A percentile compares a stretch with the other conserved stretches of the same genome.
phyloP scores from a whole-genome alignment of 2,888 invertebrate genomes.

The Icerya purchasi region DNA sequence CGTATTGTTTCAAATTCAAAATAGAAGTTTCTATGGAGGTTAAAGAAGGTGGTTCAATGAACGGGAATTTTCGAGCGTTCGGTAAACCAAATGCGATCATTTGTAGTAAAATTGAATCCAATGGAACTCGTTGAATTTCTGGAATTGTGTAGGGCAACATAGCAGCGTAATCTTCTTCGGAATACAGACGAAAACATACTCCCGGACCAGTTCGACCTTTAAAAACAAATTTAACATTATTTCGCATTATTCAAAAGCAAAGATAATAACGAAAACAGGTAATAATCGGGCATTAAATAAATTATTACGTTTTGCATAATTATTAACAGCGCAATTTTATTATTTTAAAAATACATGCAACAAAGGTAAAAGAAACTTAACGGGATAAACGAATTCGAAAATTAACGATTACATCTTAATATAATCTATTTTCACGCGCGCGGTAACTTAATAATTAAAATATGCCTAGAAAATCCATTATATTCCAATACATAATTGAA shows the following conservation, averaged over 20 bases:
- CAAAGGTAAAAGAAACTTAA: too few relatives aligned
- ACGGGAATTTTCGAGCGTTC: constrained; percentile 79
- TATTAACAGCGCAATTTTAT: too few relatives aligned
- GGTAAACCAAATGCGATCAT: constrained; percentile 87
- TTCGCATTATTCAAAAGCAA: neutral
- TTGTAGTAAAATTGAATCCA: constrained; percentile 73
- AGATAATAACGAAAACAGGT: neutral
- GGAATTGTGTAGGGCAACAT: constrained; percentile 74
- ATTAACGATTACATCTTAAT: too few relatives aligned
- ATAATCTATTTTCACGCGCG: too few relatives aligned
- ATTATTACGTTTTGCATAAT: too few relatives aligned
- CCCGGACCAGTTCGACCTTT: constrained; percentile 49
- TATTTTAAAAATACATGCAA: too few relatives aligned
- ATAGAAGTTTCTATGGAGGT: constrained; percentile 72
- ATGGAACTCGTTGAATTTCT: constrained; percentile 79
- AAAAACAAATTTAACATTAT: constrained; percentile 7
- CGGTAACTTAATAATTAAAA: too few relatives aligned
- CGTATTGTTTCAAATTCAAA: constrained; percentile 66
- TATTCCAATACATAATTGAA: too few relatives aligned
- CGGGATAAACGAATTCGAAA: too few relatives aligned
- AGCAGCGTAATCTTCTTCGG: constrained; percentile 54
- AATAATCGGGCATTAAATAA: too few relatives aligned
- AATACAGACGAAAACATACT: constrained; percentile 74
- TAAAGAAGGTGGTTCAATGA: constrained; percentile 73
- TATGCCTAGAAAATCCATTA: too few relatives aligned